These are phyloP conservation scores for Phragmatobia fuliginosa DNA, from an alignment of 2,888 invertebrate species.

Conservation along the genomic window DNA sequence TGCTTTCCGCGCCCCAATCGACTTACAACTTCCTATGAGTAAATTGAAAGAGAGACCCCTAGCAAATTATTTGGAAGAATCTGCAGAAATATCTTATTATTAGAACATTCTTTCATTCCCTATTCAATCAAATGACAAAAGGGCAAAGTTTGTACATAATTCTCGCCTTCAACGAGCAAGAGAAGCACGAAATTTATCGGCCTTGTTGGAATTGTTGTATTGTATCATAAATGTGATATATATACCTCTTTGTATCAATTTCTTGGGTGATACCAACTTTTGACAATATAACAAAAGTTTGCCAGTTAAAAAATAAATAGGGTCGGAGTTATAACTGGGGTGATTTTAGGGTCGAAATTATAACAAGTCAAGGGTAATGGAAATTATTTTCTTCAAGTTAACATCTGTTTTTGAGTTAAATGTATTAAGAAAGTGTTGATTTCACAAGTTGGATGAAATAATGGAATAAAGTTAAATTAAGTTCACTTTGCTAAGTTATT, in stretches of 20 bases:
- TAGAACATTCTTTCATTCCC: background rate
- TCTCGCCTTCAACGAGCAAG: conserved; percentile 15
- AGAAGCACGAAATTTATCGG: conserved; percentile 39
- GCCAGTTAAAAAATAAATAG: conserved; percentile 37
- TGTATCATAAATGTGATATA: conserved; percentile 34
- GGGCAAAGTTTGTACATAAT: conserved; percentile 11
- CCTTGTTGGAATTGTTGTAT: conserved; percentile 36
- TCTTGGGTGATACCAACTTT: conserved; percentile 26
- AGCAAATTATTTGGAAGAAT: background rate
- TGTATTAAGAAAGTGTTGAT: background rate
- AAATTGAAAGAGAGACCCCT: no score
- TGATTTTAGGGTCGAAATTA: conserved; percentile 34
- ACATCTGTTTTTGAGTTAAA: conserved; percentile 1
- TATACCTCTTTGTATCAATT: conserved; percentile 44
- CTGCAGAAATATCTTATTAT: background rate
- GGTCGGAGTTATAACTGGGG: conserved; percentile 20
- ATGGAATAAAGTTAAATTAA: conserved; percentile 5
- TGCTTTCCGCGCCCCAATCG: no score
- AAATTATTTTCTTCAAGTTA: conserved; percentile 12
- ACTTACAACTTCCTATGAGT: no score
- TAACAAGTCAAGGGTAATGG: conserved; percentile 11
- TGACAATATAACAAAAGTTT: conserved; percentile 42
- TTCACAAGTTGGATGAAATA: conserved; percentile 2
- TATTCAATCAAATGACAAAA: conserved; percentile 11
- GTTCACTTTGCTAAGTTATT: background rate